Percentiles rank a stretch among this genome's conserved stretches.
phyloP scores from a whole-genome alignment of 2,888 invertebrate species.

The Vesta saturnalis region DNA sequence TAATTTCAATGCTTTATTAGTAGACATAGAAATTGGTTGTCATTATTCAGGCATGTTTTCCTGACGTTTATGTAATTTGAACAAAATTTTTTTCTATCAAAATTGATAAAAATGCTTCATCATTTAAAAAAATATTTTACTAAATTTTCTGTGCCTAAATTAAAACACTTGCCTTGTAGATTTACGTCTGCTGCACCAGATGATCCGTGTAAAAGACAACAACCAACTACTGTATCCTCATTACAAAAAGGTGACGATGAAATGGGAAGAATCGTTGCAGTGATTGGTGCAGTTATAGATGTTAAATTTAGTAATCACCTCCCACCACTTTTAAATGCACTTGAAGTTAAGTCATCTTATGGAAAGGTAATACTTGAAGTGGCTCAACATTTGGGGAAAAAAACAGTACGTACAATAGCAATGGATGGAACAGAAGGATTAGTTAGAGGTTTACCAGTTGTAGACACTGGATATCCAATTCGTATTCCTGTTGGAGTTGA shows the following conservation, averaged over 20 bases:
- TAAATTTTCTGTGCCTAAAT: neutral
- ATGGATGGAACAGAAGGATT: conserved; percentile 95
- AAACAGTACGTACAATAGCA: conserved; percentile 89
- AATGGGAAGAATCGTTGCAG: conserved; percentile 83
- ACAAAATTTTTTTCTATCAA: too few relatives aligned
- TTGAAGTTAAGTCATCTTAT: conserved; percentile 87
- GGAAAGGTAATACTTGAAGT: conserved; percentile 87
- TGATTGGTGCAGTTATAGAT: conserved; percentile 97
- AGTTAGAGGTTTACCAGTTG: conserved; percentile 83
- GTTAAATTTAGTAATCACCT: conserved; percentile 88
- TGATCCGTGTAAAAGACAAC: neutral
- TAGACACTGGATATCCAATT: conserved; percentile 88
- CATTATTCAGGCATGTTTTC: too few relatives aligned
- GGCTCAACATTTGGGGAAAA: conserved; percentile 70
- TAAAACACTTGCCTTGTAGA: neutral
- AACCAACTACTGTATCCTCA: neutral
- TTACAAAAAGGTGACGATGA: neutral
- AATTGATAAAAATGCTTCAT: neutral
- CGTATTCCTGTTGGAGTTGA: conserved; percentile 92
- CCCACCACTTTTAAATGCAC: conserved; percentile 93
- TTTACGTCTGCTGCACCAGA: neutral
- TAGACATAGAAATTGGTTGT: too few relatives aligned
- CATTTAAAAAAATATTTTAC: neutral
- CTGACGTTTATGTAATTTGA: too few relatives aligned
- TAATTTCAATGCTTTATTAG: too few relatives aligned